Evolutionary conservation across 2,113 vertebrate genomes (phyloP).

Genomic region (Proteles cristata): DNA sequence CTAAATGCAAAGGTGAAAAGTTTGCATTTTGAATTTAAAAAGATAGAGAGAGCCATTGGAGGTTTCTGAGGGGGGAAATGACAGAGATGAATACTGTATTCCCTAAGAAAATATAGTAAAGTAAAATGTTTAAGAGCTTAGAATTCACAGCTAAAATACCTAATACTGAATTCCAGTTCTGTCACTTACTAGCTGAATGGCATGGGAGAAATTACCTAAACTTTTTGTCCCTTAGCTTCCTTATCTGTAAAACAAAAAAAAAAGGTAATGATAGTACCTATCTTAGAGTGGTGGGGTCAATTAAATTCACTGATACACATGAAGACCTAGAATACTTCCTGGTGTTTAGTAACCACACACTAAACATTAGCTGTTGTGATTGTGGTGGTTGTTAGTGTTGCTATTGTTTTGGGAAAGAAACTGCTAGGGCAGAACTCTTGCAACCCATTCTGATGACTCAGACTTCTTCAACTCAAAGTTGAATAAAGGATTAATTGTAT

Average conservation of each 20-base stretch:
- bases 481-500: neutral
- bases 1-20: neutral
- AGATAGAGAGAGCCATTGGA: neutral
- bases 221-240: neutral
- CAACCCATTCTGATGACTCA: neutral
- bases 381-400: neutral
- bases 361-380: neutral
- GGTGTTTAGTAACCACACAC: neutral
- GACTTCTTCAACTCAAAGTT: neutral
- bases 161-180: neutral
- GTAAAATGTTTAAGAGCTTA: neutral
- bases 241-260: neutral
- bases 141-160: neutral
- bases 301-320: neutral
- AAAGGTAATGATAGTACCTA: neutral
- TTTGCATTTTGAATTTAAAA: constrained; percentile 45
- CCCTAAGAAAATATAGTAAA: neutral
- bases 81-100: neutral
- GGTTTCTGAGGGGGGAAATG: neutral
- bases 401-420: neutral
- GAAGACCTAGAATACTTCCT: neutral
- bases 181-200: neutral
- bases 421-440: neutral
- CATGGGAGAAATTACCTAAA: neutral
- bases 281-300: neutral